These are phyloP conservation scores for Muscicapa comitata DNA, from an alignment of 2,797 vertebrate species.

Conservation along the genomic window DNA sequence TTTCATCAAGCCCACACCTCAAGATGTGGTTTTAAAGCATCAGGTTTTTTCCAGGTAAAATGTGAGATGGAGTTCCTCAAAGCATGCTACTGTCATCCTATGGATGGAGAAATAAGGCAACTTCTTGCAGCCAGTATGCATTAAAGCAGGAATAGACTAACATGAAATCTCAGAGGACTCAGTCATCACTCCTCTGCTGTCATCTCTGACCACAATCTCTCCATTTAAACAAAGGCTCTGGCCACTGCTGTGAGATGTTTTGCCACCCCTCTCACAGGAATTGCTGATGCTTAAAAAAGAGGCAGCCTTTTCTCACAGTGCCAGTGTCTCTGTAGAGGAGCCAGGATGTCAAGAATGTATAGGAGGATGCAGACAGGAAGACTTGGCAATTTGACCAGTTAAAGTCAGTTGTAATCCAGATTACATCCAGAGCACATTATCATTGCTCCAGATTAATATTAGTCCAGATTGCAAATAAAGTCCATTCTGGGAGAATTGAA, in stretches of 20 bases:
- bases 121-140: background rate
- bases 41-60: background rate
- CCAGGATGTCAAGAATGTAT: background rate
- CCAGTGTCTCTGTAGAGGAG: background rate
- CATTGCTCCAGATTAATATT: background rate
- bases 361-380: background rate
- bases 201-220: background rate
- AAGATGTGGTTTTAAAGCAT: background rate
- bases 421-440: background rate
- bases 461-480: background rate
- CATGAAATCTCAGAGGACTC: background rate
- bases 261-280: background rate
- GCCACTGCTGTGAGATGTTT: slow-evolving; percentile 7
- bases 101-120: background rate
- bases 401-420: background rate
- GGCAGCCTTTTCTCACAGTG: slow-evolving; percentile 22
- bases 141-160: background rate
- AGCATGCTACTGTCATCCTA: background rate
- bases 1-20: background rate
- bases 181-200: slow-evolving; percentile 1
- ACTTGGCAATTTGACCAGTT: background rate
- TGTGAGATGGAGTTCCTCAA: background rate
- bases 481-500: background rate
- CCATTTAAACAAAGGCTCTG: slow-evolving; percentile 24
- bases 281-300: background rate